Percentiles rank a stretch among this genome's conserved stretches.
phyloP scores from a whole-genome alignment of 2,797 vertebrate species.

The Propithecus deckenii region DNA sequence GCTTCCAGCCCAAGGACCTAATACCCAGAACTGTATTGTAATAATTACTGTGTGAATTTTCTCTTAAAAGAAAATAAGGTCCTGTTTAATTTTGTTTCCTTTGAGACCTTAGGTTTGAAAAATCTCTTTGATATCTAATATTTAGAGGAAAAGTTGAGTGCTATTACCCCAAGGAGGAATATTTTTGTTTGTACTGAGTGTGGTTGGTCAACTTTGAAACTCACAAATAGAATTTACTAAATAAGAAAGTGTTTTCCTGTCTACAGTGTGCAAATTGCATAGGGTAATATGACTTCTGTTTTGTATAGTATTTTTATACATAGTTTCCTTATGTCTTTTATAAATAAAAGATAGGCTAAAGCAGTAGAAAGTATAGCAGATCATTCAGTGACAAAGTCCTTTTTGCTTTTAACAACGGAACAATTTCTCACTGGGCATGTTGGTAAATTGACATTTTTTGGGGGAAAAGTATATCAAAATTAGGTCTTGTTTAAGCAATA shows the following conservation, averaged over 20 bases:
- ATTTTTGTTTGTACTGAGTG: slow-evolving; percentile 6
- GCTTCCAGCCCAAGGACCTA: slow-evolving; percentile 44
- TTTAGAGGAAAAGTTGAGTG: slow-evolving; percentile 11
- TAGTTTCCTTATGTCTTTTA: background rate
- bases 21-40: background rate
- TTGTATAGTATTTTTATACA: background rate
- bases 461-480: background rate
- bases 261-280: background rate
- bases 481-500: background rate
- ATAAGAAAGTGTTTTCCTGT: slow-evolving; percentile 34
- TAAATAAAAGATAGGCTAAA: slow-evolving; percentile 12
- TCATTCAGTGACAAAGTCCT: background rate
- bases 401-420: slow-evolving; percentile 36
- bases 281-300: background rate
- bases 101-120: slow-evolving; percentile 48
- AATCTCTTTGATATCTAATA: slow-evolving; percentile 29
- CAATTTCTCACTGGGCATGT: background rate
- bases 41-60: slow-evolving; percentile 43
- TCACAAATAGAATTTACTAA: slow-evolving; percentile 25
- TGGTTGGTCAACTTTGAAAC: background rate
- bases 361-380: slow-evolving; percentile 3
- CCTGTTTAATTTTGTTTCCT: slow-evolving; percentile 20
- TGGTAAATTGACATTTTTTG: background rate
- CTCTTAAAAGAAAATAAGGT: slow-evolving; percentile 17
- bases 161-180: background rate